Evolutionary conservation across 2,797 vertebrate genomes (phyloP).

Genomic region (Rhinoraja longicauda): DNA sequence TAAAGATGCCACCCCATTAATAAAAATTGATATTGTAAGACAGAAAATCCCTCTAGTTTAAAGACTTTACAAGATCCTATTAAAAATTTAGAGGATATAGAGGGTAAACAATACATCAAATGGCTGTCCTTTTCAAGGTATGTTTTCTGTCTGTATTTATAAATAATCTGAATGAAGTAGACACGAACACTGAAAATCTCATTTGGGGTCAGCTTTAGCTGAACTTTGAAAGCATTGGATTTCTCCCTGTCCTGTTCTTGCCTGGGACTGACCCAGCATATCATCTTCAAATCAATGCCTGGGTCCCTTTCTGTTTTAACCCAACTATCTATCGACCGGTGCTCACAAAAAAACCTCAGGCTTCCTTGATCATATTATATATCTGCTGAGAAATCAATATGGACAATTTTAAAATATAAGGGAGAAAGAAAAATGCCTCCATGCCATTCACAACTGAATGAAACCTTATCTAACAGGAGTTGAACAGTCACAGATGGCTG

Average conservation of each 20-base stretch:
- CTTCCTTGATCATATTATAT: slow-evolving; percentile 31
- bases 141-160: slow-evolving; percentile 50
- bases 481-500: not conserved
- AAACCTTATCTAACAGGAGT: slow-evolving; percentile 17
- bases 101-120: slow-evolving; percentile 46
- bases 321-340: slow-evolving; percentile 58
- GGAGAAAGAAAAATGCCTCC: slow-evolving; percentile 3
- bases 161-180: slow-evolving; percentile 54
- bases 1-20: slow-evolving; percentile 17
- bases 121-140: slow-evolving; percentile 45
- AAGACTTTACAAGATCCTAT: slow-evolving; percentile 46
- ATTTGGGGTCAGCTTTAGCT: slow-evolving; percentile 58
- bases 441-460: not conserved
- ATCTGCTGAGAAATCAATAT: slow-evolving; percentile 35
- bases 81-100: slow-evolving; percentile 52
- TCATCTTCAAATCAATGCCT: slow-evolving; percentile 63
- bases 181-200: slow-evolving; percentile 49
- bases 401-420: slow-evolving; percentile 22
- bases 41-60: slow-evolving; percentile 5
- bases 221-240: slow-evolving; percentile 52
- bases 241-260: slow-evolving; percentile 50
- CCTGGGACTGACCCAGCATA: slow-evolving; percentile 49
- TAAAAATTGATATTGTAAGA: slow-evolving; percentile 35
- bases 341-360: slow-evolving; percentile 9
- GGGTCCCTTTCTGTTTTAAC: slow-evolving; percentile 65